Evolutionary conservation across 37 sponge, comb jelly and placozoan genomes (phyloP).

Genomic region (Agelas oroides): DNA sequence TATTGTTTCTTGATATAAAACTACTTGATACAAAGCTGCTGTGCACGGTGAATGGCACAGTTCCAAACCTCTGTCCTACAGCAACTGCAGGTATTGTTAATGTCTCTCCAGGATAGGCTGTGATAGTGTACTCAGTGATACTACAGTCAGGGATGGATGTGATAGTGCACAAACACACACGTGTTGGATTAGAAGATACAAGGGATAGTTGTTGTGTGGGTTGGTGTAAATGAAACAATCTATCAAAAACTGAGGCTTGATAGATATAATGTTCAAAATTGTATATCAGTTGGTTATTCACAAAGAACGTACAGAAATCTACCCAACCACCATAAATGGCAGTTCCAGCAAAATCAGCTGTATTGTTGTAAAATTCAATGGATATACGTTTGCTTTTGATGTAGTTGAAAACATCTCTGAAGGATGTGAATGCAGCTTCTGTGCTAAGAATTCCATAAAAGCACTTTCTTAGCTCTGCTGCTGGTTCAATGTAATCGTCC

Average conservation of each 20-base stretch:
- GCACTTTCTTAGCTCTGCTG: no score
- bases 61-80: not conserved
- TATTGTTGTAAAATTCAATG: not conserved
- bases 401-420: not conserved
- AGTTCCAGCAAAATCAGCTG: not conserved
- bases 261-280: no score
- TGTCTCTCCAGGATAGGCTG: not conserved
- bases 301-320: not conserved
- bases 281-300: no score
- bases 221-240: not conserved
- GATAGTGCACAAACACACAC: slow-evolving; percentile 2
- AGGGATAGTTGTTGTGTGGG: not conserved
- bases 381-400: not conserved
- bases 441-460: no score
- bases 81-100: not conserved
- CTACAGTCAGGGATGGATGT: not conserved
- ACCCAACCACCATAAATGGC: not conserved
- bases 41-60: not conserved
- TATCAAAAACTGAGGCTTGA: no score
- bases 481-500: no score
- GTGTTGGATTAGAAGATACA: not conserved
- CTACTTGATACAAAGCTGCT: no score
- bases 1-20: no score
- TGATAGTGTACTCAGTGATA: not conserved
- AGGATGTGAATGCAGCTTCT: no score